Percentiles rank a stretch among this genome's conserved stretches.
These are phyloP conservation scores for Apodemia zela DNA, from an alignment of 2,888 invertebrate species.

Conservation along the genomic window DNA sequence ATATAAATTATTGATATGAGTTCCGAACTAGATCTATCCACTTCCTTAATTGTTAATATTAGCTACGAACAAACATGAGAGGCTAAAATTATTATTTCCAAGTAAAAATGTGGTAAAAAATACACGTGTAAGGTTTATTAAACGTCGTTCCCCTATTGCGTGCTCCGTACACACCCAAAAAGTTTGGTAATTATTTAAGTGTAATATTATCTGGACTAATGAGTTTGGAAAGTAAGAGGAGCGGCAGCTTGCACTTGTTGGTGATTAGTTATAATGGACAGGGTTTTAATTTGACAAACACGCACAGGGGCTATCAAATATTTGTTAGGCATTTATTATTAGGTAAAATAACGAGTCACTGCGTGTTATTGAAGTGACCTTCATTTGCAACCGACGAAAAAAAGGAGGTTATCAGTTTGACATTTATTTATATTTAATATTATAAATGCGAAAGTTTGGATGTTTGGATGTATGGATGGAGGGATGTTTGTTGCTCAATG, in stretches of 20 bases:
- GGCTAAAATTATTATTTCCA: not conserved
- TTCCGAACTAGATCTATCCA: not conserved
- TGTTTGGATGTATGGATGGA: too few species aligned
- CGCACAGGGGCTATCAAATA: slow-evolving; percentile 5
- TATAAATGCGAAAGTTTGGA: too few species aligned
- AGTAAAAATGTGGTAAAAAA: not conserved
- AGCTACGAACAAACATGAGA: not conserved
- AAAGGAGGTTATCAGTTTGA: too few species aligned
- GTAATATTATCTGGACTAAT: slow-evolving; percentile 35
- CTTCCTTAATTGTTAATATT: not conserved
- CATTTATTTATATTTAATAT: too few species aligned
- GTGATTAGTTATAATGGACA: slow-evolving; percentile 12
- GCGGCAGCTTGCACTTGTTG: slow-evolving; percentile 2
- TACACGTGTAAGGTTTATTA: not conserved
- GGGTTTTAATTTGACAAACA: slow-evolving; percentile 5
- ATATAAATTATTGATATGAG: slow-evolving; percentile 2
- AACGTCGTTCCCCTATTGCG: slow-evolving; percentile 19
- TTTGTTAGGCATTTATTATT: not conserved
- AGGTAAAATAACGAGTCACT: not conserved
- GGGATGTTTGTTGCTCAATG: too few species aligned
- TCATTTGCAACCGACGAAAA: too few species aligned
- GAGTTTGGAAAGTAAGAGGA: slow-evolving; percentile 26
- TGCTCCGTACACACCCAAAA: slow-evolving; percentile 26
- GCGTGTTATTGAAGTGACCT: not conserved
- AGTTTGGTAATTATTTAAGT: slow-evolving; percentile 39